Percentiles rank a stretch among this genome's conserved stretches.
Evolutionary conservation across 2,113 vertebrate species (phyloP).

Genomic region (Pogona vitticeps): DNA sequence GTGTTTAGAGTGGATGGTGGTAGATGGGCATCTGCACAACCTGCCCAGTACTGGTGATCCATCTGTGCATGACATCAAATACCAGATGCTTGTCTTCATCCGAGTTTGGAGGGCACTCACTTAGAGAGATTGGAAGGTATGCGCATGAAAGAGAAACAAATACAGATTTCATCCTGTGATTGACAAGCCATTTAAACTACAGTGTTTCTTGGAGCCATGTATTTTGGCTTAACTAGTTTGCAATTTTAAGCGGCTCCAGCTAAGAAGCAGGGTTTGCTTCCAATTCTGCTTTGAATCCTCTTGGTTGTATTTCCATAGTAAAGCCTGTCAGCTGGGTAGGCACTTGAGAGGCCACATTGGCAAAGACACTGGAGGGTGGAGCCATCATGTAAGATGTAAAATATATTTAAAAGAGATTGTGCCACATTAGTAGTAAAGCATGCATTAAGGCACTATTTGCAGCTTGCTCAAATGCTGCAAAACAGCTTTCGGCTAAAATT

Average conservation of each 20-base stretch:
- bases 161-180: slow-evolving; percentile 16
- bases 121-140: neutral
- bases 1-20: slow-evolving; percentile 32
- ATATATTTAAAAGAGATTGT: neutral
- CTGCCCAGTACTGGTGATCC: slow-evolving; percentile 36
- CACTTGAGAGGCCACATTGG: slow-evolving; percentile 29
- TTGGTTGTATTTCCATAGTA: neutral
- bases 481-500: slow-evolving; percentile 5
- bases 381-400: neutral
- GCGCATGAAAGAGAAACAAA: neutral
- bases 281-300: neutral
- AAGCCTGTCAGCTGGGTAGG: slow-evolving; percentile 31
- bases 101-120: neutral
- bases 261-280: slow-evolving; percentile 13
- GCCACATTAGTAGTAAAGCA: slow-evolving; percentile 25
- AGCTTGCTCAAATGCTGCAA: slow-evolving; percentile 27
- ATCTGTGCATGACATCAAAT: slow-evolving; percentile 45
- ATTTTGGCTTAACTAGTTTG: slow-evolving; percentile 4
- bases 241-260: slow-evolving; percentile 7
- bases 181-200: slow-evolving; percentile 8
- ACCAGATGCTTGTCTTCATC: slow-evolving; percentile 51
- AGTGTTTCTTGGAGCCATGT: neutral
- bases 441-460: neutral
- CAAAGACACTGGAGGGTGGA: slow-evolving; percentile 35
- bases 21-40: slow-evolving; percentile 40